Conservation (phyloP, 2,888 invertebrate species). For the Itoplectis maculator region DNA sequence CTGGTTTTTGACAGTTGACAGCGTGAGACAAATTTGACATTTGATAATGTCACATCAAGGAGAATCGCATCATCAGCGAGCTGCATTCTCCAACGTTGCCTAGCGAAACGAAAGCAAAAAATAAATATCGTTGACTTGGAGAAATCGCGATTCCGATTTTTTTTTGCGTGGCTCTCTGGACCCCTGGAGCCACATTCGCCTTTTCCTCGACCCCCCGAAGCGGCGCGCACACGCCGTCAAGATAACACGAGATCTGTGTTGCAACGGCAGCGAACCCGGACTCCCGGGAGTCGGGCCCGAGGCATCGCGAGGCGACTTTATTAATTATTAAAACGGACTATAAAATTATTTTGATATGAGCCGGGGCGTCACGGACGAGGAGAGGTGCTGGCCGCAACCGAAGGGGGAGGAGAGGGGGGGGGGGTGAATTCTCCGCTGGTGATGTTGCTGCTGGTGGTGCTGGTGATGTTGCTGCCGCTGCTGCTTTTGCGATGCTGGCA, state of each 20-base stretch:
- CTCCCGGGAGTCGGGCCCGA: conserved; percentile 40
- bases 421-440: conserved; percentile 32
- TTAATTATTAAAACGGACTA: conserved; percentile 76
- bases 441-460: conserved; percentile 26
- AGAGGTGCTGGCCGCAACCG: conserved; percentile 22
- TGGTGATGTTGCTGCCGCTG: conserved; percentile 29
- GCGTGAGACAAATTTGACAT: too few relatives aligned
- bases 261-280: conserved; percentile 4
- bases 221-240: neutral
- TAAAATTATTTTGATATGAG: conserved; percentile 74
- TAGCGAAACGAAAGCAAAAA: conserved; percentile 63
- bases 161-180: conserved; percentile 35
- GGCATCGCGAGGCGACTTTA: conserved; percentile 64
- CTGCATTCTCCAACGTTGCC: conserved; percentile 12
- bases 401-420: conserved; percentile 41
- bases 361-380: conserved; percentile 32
- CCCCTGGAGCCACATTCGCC: conserved; percentile 18
- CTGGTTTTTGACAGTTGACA: too few relatives aligned
- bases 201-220: conserved; percentile 39
- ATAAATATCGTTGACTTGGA: conserved; percentile 60
- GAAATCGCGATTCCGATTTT: conserved; percentile 49
- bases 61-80: too few relatives aligned
- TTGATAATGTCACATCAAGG: too few relatives aligned
- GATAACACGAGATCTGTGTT: conserved; percentile 3
- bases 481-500: conserved; percentile 56